phyloP scores from a whole-genome alignment of 1,140 invertebrate genomes.

The Papilio glaucus region DNA sequence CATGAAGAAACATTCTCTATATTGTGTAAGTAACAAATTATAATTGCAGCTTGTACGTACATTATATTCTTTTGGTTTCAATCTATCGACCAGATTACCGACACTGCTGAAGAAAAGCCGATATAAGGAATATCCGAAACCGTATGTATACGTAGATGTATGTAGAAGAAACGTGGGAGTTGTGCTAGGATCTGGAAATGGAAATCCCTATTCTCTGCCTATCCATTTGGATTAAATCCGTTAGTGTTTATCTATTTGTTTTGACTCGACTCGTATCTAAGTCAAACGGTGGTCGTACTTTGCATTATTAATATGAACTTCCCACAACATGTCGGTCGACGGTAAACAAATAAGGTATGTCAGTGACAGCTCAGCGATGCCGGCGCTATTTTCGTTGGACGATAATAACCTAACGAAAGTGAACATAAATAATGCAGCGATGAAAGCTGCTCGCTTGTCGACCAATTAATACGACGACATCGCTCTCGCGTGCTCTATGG shows the following conservation, averaged over 20 bases:
- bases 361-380: neutral
- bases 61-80: too few species aligned
- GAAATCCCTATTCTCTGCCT: too few species aligned
- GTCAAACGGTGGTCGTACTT: neutral
- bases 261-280: too few species aligned
- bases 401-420: conserved; percentile 20
- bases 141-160: too few species aligned
- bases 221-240: too few species aligned
- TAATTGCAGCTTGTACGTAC: too few species aligned
- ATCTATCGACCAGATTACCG: too few species aligned
- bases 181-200: too few species aligned
- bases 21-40: neutral
- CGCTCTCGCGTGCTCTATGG: neutral
- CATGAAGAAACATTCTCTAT: neutral
- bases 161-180: too few species aligned
- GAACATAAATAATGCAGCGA: conserved; percentile 20
- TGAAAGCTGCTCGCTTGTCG: conserved; percentile 4
- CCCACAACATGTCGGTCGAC: neutral
- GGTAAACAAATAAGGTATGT: neutral
- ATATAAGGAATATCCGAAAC: too few species aligned
- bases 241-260: too few species aligned
- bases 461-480: conserved; percentile 17
- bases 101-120: too few species aligned
- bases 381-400: conserved; percentile 5
- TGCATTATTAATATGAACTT: neutral